Evolutionary conservation across 2,888 invertebrate species (phyloP).

Genomic region (Dryomyza anilis): DNA sequence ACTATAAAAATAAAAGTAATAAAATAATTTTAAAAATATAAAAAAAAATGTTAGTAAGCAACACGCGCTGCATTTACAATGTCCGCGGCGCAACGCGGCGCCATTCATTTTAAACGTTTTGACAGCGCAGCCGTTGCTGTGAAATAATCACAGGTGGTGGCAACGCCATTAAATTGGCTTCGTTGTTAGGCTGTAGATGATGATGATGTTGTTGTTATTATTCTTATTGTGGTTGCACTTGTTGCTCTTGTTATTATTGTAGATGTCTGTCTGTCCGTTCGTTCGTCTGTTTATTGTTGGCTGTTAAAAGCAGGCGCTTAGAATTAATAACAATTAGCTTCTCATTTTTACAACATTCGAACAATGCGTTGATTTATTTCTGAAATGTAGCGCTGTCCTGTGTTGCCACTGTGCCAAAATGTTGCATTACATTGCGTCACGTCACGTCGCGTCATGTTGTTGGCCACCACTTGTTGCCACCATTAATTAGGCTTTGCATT

Average conservation of each 20-base stretch:
- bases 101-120: constrained; percentile 6
- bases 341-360: background rate
- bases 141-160: constrained; percentile 10
- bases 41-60: background rate
- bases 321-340: constrained; percentile 15
- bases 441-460: too few relatives aligned
- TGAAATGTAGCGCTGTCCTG: background rate
- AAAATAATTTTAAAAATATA: background rate
- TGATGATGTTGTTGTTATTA: background rate
- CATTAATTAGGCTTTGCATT: too few relatives aligned
- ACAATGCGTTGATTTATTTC: constrained; percentile 17
- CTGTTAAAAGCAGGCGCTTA: constrained; percentile 15
- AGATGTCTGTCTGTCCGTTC: too few relatives aligned
- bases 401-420: background rate
- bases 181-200: background rate
- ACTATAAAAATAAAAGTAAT: background rate
- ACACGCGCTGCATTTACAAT: background rate
- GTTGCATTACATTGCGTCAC: too few relatives aligned
- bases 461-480: too few relatives aligned
- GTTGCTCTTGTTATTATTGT: too few relatives aligned
- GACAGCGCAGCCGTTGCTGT: background rate
- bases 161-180: background rate
- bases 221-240: constrained; percentile 2
- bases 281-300: too few relatives aligned
- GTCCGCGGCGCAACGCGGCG: too few relatives aligned